phyloP scores from a whole-genome alignment of 2,797 vertebrate species.

The Darevskia nairensis region DNA sequence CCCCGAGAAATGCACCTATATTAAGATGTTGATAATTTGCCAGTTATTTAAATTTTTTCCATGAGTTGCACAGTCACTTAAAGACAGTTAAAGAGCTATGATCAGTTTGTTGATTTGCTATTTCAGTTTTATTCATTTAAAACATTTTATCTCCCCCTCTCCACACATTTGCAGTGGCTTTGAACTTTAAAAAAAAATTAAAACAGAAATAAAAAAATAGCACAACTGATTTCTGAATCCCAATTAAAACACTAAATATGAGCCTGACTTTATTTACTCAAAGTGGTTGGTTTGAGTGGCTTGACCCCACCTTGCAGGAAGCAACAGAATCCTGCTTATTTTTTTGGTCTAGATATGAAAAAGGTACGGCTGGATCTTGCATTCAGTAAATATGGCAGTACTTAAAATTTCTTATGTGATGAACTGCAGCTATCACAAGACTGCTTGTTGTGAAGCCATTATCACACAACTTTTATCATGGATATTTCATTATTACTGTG shows the following conservation, averaged over 20 bases:
- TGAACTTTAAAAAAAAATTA: not conserved
- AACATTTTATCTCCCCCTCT: not conserved
- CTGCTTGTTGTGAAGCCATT: slow-evolving; percentile 17
- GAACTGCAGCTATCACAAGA: slow-evolving; percentile 3
- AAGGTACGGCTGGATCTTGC: not conserved
- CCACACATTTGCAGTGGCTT: not conserved
- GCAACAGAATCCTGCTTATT: not conserved
- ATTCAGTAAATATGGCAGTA: not conserved
- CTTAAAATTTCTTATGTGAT: not conserved
- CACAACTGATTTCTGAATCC: not conserved
- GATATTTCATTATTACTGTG: slow-evolving; percentile 20
- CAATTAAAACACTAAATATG: not conserved
- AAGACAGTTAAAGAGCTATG: not conserved
- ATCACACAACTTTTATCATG: slow-evolving; percentile 26
- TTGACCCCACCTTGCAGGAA: not conserved
- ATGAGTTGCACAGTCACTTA: not conserved
- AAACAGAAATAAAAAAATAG: not conserved
- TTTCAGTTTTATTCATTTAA: not conserved
- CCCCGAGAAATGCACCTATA: not conserved
- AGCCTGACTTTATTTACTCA: too few species aligned
- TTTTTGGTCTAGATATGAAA: not conserved
- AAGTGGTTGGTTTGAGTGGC: not conserved
- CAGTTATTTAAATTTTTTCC: not conserved
- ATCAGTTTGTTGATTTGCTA: not conserved
- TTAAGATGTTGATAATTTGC: not conserved